phyloP scores from a whole-genome alignment of 2,888 invertebrate species.

The Scrobipalpa costella region DNA sequence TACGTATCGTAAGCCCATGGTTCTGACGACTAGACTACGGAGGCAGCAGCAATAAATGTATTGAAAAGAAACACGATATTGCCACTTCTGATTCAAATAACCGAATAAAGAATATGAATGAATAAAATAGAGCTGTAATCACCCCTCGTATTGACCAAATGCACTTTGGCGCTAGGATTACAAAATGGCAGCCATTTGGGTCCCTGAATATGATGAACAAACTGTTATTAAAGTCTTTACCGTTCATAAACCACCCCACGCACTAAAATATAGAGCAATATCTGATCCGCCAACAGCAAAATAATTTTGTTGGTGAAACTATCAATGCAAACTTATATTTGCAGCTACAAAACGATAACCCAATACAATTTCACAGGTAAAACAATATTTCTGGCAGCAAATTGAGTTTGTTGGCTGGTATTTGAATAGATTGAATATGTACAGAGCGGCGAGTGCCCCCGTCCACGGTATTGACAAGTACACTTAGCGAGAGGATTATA shows the following conservation, averaged over 20 bases:
- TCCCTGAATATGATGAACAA: slow-evolving; percentile 48
- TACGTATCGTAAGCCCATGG: too few relatives aligned
- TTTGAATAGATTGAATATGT: slow-evolving; percentile 63
- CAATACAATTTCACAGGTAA: not conserved
- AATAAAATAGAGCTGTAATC: slow-evolving; percentile 37
- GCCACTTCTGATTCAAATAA: not conserved
- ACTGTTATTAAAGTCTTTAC: slow-evolving; percentile 50
- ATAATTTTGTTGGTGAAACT: slow-evolving; percentile 43
- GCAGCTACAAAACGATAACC: slow-evolving; percentile 21
- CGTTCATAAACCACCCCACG: not conserved
- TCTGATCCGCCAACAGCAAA: slow-evolving; percentile 8
- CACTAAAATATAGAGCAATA: not conserved
- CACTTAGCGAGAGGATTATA: slow-evolving; percentile 68
- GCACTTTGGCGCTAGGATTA: slow-evolving; percentile 65
- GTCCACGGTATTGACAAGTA: slow-evolving; percentile 70
- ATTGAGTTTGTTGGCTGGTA: slow-evolving; percentile 35
- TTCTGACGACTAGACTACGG: too few relatives aligned
- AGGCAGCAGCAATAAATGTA: not conserved
- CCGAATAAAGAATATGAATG: not conserved
- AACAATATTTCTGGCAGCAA: not conserved
- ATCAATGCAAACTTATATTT: slow-evolving; percentile 42
- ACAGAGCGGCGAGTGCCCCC: slow-evolving; percentile 46
- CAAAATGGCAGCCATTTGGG: slow-evolving; percentile 63
- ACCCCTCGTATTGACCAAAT: slow-evolving; percentile 64
- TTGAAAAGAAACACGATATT: not conserved